phyloP scores from a whole-genome alignment of 2,888 invertebrate species.

The Ochlodes sylvanus region DNA sequence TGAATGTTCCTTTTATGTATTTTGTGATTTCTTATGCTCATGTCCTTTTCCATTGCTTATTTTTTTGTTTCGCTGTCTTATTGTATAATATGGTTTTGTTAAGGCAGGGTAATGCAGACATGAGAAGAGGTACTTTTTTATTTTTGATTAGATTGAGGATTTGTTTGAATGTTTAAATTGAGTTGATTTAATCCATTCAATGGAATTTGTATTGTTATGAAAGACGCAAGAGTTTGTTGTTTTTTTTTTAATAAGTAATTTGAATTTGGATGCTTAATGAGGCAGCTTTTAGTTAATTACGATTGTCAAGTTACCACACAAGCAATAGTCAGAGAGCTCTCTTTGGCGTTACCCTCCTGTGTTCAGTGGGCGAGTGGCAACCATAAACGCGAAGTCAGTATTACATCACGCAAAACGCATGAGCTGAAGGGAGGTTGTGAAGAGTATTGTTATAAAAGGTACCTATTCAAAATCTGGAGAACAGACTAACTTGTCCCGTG shows the following conservation, averaged over 20 bases:
- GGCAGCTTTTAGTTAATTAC: conserved; percentile 80
- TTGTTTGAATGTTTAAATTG: conserved; percentile 83
- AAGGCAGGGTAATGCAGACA: conserved; percentile 84
- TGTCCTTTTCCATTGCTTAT: conserved; percentile 81
- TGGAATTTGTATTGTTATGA: conserved; percentile 83
- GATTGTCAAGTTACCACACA: conserved; percentile 81
- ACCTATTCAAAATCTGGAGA: conserved; percentile 82
- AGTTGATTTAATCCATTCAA: conserved; percentile 82
- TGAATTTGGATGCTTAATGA: conserved; percentile 73
- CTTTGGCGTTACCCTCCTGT: conserved; percentile 70
- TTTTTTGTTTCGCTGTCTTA: conserved; percentile 72
- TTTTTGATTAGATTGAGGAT: conserved; percentile 75
- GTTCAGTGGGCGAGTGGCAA: conserved; percentile 23
- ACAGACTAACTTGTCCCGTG: conserved; percentile 79
- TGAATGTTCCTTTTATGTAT: conserved; percentile 68
- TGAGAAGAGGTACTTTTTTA: conserved; percentile 82
- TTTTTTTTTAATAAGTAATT: conserved; percentile 80
- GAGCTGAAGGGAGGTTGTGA: conserved; percentile 81
- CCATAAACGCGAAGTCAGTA: conserved; percentile 61
- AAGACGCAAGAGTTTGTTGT: conserved; percentile 80
- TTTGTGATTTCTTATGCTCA: conserved; percentile 82
- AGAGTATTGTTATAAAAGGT: conserved; percentile 83
- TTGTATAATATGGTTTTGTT: conserved; percentile 81
- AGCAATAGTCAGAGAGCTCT: conserved; percentile 80
- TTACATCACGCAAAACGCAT: conserved; percentile 72